Base-by-base conservation (phyloP, 2,888 invertebrate genomes). In the Aphrophora alni region DNA sequence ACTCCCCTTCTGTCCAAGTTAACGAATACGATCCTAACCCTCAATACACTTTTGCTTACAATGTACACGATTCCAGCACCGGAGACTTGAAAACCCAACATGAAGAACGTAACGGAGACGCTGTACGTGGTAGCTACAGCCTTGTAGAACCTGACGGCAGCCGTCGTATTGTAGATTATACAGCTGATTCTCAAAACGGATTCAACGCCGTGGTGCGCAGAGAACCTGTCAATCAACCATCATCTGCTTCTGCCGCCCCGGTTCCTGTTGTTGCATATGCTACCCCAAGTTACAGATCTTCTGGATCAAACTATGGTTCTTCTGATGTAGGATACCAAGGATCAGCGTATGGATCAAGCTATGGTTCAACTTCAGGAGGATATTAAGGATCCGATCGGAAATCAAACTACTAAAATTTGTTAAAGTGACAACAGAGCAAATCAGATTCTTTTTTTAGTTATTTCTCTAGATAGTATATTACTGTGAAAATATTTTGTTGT, bases 121-220 rank as follows among this genome's bases (percentile, higher is more conserved):
- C 84, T 75, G 85, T 85, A 80, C 83, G 83, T 71, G 85, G 85
- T 71, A 78, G 80, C 75, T 85, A 85, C 85, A 83, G 82, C 80
- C 83, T 85, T 70, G 38, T 69, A 74, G 81, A 81, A 72, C 81
- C 81, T 24, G 81, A 81, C 78, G 81, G 81, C 69, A 75, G 77
- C 81, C 77, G 77, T 77, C 51, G 81, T 21, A 81, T 72, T 74
- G 81, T 81, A 38, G 81, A 81, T 80, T 86, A 86, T 84, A 84
- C 85, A 80, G 33, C 33, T 7, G 86, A 86, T 83, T 85, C 85
- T 68, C 84, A 85, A 85, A 86, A 86, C 83, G 81, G 81, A 26
- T 86, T 86, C 85, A 85, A 86, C 83, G 86, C 86, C 79, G 85
- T 86, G 82, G 86, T 86, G 28, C 84, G 85, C 83, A 82, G 83